Evolutionary conservation across 2,888 invertebrate species (phyloP).

Genomic region (Tromatobia lineatoria): DNA sequence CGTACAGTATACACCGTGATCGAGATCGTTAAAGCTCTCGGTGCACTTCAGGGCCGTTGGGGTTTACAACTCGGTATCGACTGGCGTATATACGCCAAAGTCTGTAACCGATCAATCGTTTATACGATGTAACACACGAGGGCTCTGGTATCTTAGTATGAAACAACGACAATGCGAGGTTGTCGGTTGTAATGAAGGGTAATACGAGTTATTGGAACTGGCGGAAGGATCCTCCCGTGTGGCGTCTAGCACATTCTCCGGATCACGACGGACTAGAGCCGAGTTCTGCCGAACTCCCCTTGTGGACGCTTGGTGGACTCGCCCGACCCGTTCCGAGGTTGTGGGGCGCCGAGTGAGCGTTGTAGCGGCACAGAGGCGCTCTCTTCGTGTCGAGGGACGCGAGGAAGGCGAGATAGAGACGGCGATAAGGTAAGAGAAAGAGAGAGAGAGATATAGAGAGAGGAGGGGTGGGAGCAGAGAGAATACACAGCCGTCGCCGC

Average conservation of each 20-base stretch:
- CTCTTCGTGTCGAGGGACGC: constrained; percentile 11
- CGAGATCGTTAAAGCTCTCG: constrained; percentile 62
- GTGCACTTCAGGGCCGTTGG: not conserved
- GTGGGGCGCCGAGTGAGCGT: constrained; percentile 67
- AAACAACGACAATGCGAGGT: constrained; percentile 2
- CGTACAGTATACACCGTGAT: constrained; percentile 61
- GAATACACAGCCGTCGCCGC: constrained; percentile 57
- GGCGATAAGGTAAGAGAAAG: not conserved
- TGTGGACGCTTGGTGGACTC: constrained; percentile 81
- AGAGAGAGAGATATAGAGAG: constrained; percentile 6
- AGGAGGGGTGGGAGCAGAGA: constrained; percentile 42
- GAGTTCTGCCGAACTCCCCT: constrained; percentile 83
- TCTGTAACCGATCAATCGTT: not conserved
- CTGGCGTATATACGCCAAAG: not conserved
- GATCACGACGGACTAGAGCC: constrained; percentile 85
- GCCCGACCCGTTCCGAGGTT: constrained; percentile 81
- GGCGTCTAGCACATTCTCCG: constrained; percentile 83
- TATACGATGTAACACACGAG: not conserved
- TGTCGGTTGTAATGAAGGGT: constrained; percentile 32
- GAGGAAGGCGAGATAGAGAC: constrained; percentile 25
- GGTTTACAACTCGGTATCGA: not conserved
- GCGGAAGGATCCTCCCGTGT: constrained; percentile 71
- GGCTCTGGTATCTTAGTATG: not conserved
- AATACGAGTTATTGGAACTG: constrained; percentile 47
- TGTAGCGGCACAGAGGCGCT: constrained; percentile 45